Evolutionary conservation across 2,797 vertebrate species (phyloP).

Genomic region (Paguma larvata): DNA sequence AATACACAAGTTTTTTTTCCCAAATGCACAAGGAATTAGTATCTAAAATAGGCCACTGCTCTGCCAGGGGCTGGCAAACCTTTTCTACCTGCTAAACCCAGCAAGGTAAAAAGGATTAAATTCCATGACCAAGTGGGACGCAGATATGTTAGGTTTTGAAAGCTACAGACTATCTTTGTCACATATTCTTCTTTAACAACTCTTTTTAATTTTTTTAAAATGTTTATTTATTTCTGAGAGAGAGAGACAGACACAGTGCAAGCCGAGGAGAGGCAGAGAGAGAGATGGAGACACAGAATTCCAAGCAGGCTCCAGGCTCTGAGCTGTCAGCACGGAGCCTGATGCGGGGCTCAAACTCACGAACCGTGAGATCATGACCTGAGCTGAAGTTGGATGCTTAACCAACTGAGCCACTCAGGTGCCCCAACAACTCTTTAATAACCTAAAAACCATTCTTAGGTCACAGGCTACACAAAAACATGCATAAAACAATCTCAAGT

Average conservation of each 20-base stretch:
- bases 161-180: background rate
- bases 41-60: background rate
- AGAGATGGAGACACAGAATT: no score
- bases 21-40: background rate
- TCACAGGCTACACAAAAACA: background rate
- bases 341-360: no score
- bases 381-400: no score
- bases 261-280: no score
- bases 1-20: background rate
- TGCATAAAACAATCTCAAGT: background rate
- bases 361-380: no score
- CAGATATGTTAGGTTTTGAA: background rate
- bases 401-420: no score
- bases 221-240: no score
- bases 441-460: background rate
- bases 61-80: background rate
- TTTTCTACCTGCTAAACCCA: background rate
- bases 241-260: no score
- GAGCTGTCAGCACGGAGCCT: no score
- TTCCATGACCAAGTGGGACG: background rate
- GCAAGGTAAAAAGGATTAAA: background rate
- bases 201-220: no score
- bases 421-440: background rate
- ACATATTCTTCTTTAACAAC: background rate
- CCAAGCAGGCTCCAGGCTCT: no score